Conservation (phyloP, 1,140 invertebrate species). For the Neelides sp. region DNA sequence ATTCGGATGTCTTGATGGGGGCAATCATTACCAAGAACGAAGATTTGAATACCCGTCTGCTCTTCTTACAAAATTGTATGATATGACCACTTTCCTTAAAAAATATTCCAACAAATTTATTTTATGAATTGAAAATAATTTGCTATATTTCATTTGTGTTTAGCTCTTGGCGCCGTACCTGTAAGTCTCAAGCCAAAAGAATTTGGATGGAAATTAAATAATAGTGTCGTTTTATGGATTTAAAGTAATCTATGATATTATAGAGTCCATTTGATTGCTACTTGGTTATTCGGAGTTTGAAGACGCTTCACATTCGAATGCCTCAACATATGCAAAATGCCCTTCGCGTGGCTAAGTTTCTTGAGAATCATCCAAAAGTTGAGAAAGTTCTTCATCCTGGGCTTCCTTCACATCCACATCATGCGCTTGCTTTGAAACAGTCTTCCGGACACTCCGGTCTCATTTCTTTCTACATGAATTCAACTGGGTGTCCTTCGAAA, state of each 20-base stretch:
- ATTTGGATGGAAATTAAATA: no score
- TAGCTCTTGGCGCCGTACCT: conserved; percentile 78
- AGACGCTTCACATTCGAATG: conserved; percentile 88
- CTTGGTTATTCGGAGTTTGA: conserved; percentile 82
- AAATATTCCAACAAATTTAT: background rate
- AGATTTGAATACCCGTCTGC: conserved; percentile 54
- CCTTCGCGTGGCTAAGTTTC: conserved; percentile 59
- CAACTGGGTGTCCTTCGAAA: conserved; percentile 55
- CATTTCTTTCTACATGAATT: conserved; percentile 73
- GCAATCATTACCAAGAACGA: conserved; percentile 61
- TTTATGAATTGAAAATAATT: background rate
- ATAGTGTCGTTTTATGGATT: no score
- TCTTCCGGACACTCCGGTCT: conserved; percentile 84
- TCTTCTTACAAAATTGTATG: conserved; percentile 80
- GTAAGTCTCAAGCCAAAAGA: no score
- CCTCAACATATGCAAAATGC: conserved; percentile 68
- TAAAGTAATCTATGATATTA: no score
- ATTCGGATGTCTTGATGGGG: conserved; percentile 96
- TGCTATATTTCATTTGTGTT: background rate
- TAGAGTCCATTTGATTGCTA: conserved; percentile 95
- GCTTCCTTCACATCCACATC: conserved; percentile 79
- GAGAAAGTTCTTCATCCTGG: conserved; percentile 74
- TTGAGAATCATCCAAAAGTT: conserved; percentile 64
- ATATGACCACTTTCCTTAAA: background rate
- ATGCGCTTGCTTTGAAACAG: conserved; percentile 69